These are phyloP conservation scores for Spodoptera picta DNA, from an alignment of 2,888 invertebrate species.

Conservation along the genomic window DNA sequence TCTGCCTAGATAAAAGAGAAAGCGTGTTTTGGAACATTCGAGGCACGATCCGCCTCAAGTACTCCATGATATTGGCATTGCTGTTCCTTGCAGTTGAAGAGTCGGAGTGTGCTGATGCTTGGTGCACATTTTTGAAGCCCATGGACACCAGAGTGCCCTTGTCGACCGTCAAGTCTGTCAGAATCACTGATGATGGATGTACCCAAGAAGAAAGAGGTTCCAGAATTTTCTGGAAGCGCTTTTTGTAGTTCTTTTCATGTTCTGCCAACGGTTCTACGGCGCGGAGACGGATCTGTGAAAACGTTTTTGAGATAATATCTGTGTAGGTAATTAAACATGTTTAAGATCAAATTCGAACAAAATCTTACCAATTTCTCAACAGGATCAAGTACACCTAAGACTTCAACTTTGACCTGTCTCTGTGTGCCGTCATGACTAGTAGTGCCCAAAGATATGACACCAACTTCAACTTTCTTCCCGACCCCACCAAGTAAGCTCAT, in stretches of 20 bases:
- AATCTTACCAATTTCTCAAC: conserved; percentile 89
- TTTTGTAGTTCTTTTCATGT: conserved; percentile 93
- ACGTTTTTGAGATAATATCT: neutral
- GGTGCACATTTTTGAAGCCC: conserved; percentile 94
- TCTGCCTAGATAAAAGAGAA: conserved; percentile 93
- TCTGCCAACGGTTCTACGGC: conserved; percentile 95
- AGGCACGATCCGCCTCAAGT: conserved; percentile 94
- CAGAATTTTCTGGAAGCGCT: conserved; percentile 94
- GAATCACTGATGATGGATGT: conserved; percentile 92
- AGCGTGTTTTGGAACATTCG: conserved; percentile 97
- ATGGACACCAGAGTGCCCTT: conserved; percentile 92
- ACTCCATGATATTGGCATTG: conserved; percentile 95
- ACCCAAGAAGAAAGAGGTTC: conserved; percentile 94
- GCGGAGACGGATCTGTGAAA: conserved; percentile 90
- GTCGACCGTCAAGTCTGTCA: conserved; percentile 95
- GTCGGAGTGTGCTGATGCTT: conserved; percentile 87
- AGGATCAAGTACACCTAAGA: conserved; percentile 94
- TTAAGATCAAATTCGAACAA: neutral
- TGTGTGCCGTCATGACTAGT: conserved; percentile 93
- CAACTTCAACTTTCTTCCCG: conserved; percentile 92
- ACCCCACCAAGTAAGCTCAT: conserved; percentile 92
- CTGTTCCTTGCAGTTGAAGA: conserved; percentile 87
- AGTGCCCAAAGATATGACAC: conserved; percentile 96
- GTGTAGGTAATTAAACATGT: too few species aligned
- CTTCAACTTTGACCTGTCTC: conserved; percentile 95